phyloP scores from a whole-genome alignment of 2,888 invertebrate species.

The Leptinotarsa rubiginosa region DNA sequence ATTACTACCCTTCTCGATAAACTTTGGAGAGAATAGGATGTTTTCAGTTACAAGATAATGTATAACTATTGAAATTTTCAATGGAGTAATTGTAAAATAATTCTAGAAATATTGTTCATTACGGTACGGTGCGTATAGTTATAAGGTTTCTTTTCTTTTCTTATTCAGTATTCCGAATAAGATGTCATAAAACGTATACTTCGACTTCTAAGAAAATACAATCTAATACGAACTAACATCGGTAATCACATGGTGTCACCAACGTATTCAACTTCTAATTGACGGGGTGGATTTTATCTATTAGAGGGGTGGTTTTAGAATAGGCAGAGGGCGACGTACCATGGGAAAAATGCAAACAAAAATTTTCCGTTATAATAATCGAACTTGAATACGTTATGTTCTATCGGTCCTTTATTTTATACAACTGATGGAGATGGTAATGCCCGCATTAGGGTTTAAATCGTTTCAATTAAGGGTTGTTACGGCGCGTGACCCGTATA shows the following conservation, averaged over 20 bases:
- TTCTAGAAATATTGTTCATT: too few species aligned
- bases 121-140: too few species aligned
- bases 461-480: conserved; percentile 46
- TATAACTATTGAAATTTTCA: too few species aligned
- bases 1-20: too few species aligned
- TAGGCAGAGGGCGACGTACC: background rate
- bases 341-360: background rate
- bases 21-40: too few species aligned
- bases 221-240: background rate
- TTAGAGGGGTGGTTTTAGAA: background rate
- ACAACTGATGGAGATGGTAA: conserved; percentile 29
- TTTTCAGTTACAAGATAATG: too few species aligned
- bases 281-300: background rate
- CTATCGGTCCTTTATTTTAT: background rate
- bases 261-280: background rate
- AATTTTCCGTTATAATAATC: background rate
- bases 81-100: too few species aligned
- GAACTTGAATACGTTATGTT: background rate
- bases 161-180: too few species aligned
- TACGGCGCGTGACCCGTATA: conserved; percentile 52
- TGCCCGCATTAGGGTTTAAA: conserved; percentile 49
- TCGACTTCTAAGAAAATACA: background rate
- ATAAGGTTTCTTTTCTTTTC: too few species aligned
- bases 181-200: background rate
- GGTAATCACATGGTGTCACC: background rate